Evolutionary conservation across 37 sponge, comb jelly and placozoan genomes (phyloP), one percentile per base, ranked within the genome.

Genomic region (Spongilla lacustris): DNA sequence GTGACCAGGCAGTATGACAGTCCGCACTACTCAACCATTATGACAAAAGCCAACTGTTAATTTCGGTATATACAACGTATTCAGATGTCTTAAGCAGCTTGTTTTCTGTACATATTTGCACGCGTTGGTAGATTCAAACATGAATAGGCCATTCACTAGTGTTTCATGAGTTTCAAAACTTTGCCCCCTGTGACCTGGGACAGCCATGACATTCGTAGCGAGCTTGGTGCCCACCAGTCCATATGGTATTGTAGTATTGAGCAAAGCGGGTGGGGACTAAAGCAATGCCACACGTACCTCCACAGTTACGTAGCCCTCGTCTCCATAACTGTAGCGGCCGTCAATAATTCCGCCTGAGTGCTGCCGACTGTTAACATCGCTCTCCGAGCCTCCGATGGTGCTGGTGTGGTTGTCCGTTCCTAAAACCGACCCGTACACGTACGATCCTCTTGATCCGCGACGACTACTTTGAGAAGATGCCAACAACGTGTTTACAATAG

Each of bases 321-420:
- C 34, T 14, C 66, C 79, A 67, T 29, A 79, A 32, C 79, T 79
- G 66, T 23, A 79, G 3, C 79, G 79, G 10, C 79, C 79, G 31
- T 79, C 79, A 10, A 79, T 79, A 28, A 50, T 50, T 6, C 79
- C 79, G 21, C 11, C 66, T 14, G 28, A 32, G 73, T 72, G 73
- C 14, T 6, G 58, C 41, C 41, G 41, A 41, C 41, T 41, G 41
- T 6, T 41, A 6, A 6, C 41, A 9, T 41, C 41, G 6, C 6
- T 6, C 6, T 41, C 41, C 41, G 41, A 41, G 41, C 41, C 41
- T 41, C 6, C 41, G 41, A 9, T 41, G 6, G 58, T 58, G 21
- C 11, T 17, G 58, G 14, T 58, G 58, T 58, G 14, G 58, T 58
- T 58, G 12, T 58, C 58, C 21, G 58, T 58, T 58, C 58, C 58